Evolutionary conservation across 2,113 vertebrate species (phyloP).

Genomic region (Gallinago media): DNA sequence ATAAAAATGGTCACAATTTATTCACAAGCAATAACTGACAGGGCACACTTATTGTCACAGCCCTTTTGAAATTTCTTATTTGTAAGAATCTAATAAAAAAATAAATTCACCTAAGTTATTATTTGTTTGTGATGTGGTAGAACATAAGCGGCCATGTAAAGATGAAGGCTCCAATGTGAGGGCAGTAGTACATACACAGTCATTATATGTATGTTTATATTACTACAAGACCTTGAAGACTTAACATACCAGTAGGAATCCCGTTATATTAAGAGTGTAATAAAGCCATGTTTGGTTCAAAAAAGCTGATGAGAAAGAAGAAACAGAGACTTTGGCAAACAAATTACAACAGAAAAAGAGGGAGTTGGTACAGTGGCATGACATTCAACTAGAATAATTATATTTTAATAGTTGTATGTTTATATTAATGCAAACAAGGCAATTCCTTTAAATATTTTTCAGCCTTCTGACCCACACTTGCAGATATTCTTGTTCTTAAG

Average conservation of each 20-base stretch:
- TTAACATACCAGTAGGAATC: background rate
- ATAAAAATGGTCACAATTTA: background rate
- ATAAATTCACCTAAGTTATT: background rate
- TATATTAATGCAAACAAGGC: background rate
- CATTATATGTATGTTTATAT: background rate
- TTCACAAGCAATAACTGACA: background rate
- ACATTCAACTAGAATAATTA: background rate
- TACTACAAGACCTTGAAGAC: background rate
- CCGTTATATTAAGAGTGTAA: background rate
- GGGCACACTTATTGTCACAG: background rate
- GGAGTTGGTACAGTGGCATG: background rate
- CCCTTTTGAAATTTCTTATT: background rate
- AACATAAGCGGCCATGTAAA: background rate
- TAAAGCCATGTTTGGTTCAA: background rate
- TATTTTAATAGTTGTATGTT: background rate
- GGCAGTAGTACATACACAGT: background rate
- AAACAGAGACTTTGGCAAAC: background rate
- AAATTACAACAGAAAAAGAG: background rate
- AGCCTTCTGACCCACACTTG: background rate
- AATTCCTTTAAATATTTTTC: background rate
- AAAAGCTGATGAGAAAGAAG: background rate
- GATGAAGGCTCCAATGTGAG: background rate
- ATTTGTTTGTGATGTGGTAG: background rate
- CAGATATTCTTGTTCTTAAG: background rate
- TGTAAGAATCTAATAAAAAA: background rate